Evolutionary conservation across 2,113 vertebrate species (phyloP).

Genomic region (Nycticryphes semicollaris): DNA sequence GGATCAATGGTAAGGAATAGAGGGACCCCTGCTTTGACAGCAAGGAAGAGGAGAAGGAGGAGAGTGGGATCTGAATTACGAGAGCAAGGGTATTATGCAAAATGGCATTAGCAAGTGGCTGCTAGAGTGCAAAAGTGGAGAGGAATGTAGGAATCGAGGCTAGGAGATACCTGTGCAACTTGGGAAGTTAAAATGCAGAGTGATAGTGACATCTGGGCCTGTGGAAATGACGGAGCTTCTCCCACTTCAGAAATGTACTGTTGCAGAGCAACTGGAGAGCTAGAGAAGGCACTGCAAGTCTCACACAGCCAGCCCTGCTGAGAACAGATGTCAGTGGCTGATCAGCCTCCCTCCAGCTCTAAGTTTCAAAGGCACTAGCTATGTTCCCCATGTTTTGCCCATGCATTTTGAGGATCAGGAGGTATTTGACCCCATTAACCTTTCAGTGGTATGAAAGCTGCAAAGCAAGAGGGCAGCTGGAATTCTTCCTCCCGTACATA

Average conservation of each 20-base stretch:
- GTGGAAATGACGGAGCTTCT: not conserved
- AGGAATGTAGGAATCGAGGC: not conserved
- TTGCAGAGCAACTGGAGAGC: conserved; percentile 2
- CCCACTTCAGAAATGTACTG: not conserved
- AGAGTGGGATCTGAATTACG: not conserved
- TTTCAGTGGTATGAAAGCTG: conserved; percentile 23
- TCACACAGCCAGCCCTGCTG: rapidly evolving
- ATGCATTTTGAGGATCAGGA: conserved; percentile 2
- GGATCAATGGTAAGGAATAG: not conserved
- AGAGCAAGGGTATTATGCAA: not conserved
- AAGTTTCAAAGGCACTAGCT: not conserved
- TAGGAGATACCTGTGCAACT: not conserved
- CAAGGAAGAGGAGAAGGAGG: not conserved
- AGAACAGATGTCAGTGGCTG: not conserved
- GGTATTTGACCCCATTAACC: not conserved
- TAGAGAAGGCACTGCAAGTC: not conserved
- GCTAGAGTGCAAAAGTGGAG: not conserved
- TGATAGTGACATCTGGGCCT: not conserved
- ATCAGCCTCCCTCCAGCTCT: not conserved
- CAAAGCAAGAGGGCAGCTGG: conserved; percentile 9
- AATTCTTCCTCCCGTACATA: not conserved
- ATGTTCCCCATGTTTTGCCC: not conserved
- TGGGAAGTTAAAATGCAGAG: not conserved
- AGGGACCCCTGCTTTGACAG: not conserved
- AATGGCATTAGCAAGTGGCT: no score